Conservation (phyloP, 2,888 invertebrate genomes). For the Capitulum mitella region DNA sequence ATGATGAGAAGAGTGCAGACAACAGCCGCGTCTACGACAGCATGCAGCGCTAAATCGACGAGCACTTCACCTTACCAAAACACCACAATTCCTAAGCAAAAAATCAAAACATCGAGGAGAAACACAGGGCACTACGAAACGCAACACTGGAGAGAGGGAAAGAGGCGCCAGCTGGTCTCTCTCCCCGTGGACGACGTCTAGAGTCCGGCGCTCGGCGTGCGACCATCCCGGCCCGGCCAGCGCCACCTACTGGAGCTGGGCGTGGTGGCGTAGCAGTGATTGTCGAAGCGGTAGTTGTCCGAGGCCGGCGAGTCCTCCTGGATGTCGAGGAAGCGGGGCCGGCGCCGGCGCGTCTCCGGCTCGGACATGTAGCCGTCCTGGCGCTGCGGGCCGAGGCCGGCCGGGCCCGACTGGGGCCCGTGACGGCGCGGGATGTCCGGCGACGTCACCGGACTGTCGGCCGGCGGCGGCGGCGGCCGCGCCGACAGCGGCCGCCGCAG, state of each 20-base stretch:
- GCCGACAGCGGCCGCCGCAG: conserved; percentile 51
- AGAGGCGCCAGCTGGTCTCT: too few species aligned
- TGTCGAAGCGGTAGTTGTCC: conserved; percentile 88
- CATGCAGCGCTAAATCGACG: too few species aligned
- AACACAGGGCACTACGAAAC: too few species aligned
- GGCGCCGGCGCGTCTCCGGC: conserved; percentile 39
- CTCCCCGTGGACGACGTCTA: too few species aligned
- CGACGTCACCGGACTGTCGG: conserved; percentile 30
- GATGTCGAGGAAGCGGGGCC: conserved; percentile 27
- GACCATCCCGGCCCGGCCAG: conserved; percentile 32
- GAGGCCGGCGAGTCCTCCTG: conserved; percentile 58
- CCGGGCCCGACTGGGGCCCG: conserved; percentile 3
- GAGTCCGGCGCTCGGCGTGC: conserved; percentile 28
- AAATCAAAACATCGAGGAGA: too few species aligned
- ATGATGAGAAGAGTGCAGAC: too few species aligned
- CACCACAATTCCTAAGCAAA: too few species aligned
- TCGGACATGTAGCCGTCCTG: conserved; percentile 41
- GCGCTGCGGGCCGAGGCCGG: conserved; percentile 5
- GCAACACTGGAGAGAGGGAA: too few species aligned
- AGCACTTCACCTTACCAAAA: too few species aligned
- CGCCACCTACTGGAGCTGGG: conserved; percentile 82
- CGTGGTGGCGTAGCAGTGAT: conserved; percentile 89
- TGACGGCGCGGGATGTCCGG: conserved; percentile 33
- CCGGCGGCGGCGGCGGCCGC: conserved; percentile 32
- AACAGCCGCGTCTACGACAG: too few species aligned